Percentiles rank a stretch among this genome's conserved stretches.
Evolutionary conservation across 1,140 invertebrate genomes (phyloP).

Genomic region (Brachionus angularis): DNA sequence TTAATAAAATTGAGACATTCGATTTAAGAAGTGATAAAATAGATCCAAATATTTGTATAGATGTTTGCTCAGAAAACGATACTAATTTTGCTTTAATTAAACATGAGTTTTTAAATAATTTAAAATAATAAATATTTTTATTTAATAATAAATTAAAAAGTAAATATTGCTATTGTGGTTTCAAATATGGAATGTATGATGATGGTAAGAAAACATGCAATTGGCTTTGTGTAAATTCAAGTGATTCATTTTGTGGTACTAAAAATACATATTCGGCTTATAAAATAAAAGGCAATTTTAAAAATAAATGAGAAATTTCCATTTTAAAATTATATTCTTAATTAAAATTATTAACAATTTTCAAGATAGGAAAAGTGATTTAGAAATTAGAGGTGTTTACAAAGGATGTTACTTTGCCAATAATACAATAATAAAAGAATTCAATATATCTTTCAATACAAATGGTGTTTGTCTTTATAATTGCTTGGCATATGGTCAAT

Average conservation of each 20-base stretch:
- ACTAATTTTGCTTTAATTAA: too few relatives aligned
- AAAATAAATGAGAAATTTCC: not conserved
- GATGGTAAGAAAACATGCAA: not conserved
- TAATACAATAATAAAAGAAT: not conserved
- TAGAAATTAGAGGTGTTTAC: too few relatives aligned
- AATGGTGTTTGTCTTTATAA: not conserved
- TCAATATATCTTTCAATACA: not conserved
- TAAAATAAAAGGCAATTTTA: slow-evolving; percentile 12
- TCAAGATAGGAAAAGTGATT: too few relatives aligned
- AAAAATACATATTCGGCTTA: not conserved
- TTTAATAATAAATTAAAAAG: too few relatives aligned
- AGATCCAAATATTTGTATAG: too few relatives aligned
- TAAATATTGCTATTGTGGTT: not conserved
- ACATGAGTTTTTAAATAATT: too few relatives aligned
- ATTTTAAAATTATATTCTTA: not conserved
- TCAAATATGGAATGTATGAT: not conserved
- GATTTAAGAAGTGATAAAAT: too few relatives aligned
- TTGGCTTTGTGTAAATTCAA: not conserved
- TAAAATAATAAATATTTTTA: too few relatives aligned
- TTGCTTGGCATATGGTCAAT: not conserved
- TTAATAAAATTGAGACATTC: too few relatives aligned
- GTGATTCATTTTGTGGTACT: not conserved
- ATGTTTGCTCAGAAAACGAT: too few relatives aligned
- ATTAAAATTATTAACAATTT: too few relatives aligned
- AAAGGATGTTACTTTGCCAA: not conserved